Percentiles rank a stretch among this genome's conserved stretches.
phyloP scores from a whole-genome alignment of 2,797 vertebrate species.

The Peromyscus nudipes region DNA sequence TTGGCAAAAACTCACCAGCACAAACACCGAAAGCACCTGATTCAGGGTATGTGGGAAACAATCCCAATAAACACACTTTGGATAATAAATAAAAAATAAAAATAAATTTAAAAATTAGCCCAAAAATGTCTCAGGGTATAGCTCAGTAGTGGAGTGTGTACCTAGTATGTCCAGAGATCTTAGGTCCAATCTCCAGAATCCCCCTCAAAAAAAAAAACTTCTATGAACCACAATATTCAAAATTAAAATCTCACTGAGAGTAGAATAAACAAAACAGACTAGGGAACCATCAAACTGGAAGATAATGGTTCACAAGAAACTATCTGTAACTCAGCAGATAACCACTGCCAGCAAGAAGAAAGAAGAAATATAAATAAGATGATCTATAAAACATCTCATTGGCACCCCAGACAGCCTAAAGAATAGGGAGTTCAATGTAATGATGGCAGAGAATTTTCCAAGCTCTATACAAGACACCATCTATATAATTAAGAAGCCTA shows the following conservation, averaged over 20 bases:
- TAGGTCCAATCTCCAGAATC: background rate
- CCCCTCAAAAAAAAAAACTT: background rate
- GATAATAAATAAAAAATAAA: background rate
- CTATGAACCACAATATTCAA: slow-evolving; percentile 14
- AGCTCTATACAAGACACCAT: slow-evolving; percentile 5
- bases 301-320: background rate
- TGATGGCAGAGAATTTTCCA: background rate
- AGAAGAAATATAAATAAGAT: background rate
- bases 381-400: background rate
- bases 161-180: background rate
- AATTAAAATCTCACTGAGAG: slow-evolving; percentile 38
- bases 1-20: background rate
- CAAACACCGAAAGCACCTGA: background rate
- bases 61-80: background rate
- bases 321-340: slow-evolving; percentile 3
- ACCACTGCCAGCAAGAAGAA: background rate
- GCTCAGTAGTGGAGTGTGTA: background rate
- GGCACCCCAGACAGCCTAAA: background rate
- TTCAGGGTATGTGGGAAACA: too few species aligned
- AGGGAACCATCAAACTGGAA: background rate
- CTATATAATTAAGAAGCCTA: slow-evolving; percentile 29
- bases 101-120: background rate
- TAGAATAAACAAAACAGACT: background rate
- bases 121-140: background rate
- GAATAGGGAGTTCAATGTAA: background rate